phyloP scores from a whole-genome alignment of 2,797 vertebrate species.

The Sebastes kiyomatsui region DNA sequence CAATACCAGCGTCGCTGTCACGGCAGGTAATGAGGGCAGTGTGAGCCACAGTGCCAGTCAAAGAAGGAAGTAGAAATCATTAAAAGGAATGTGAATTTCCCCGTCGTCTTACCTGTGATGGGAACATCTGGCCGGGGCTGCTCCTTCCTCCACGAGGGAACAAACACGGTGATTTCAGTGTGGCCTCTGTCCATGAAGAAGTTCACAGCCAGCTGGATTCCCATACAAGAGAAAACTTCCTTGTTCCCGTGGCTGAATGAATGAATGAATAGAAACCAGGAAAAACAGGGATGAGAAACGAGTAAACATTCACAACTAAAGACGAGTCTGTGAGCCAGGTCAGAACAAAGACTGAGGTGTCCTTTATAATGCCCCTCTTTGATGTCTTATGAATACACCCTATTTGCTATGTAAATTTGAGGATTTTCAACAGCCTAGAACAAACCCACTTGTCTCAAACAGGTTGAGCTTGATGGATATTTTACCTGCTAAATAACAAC shows the following conservation, averaged over 20 bases:
- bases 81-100: neutral
- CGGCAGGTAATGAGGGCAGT: neutral
- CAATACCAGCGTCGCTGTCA: neutral
- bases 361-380: neutral
- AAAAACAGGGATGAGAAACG: neutral
- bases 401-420: constrained; percentile 1
- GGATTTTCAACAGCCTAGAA: neutral
- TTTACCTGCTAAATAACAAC: neutral
- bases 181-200: constrained; percentile 96
- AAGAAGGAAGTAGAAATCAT: neutral
- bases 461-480: neutral
- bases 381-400: neutral
- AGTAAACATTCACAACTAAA: neutral
- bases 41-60: neutral
- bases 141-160: constrained; percentile 96
- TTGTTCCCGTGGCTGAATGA: constrained; percentile 93
- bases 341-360: neutral
- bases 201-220: constrained; percentile 94
- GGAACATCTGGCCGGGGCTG: constrained; percentile 95
- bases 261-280: neutral
- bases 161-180: constrained; percentile 93
- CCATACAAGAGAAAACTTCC: constrained; percentile 96
- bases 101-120: constrained; percentile 86
- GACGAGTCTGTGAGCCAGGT: neutral
- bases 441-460: neutral